Conservation (phyloP, 2,797 vertebrate species). For the Lagorchestes hirsutus region DNA sequence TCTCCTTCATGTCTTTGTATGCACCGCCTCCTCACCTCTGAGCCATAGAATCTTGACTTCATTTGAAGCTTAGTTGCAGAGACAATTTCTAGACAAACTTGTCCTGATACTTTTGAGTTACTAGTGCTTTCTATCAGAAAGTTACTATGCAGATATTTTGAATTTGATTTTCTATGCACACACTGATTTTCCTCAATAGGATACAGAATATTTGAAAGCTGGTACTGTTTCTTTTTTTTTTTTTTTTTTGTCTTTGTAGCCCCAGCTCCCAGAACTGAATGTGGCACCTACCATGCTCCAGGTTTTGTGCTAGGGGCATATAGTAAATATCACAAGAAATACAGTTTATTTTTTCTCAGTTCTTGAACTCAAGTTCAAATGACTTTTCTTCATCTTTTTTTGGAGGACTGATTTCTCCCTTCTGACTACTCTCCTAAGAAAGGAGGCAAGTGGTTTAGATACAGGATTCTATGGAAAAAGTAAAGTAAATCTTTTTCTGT, state of each 20-base stretch:
- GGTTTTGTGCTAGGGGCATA: not conserved
- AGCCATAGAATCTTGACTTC: not conserved
- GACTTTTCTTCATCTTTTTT: constrained; percentile 10
- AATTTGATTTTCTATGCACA: not conserved
- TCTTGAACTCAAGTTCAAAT: constrained; percentile 1
- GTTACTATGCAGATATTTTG: not conserved
- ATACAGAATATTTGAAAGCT: not conserved
- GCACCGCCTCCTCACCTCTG: not conserved
- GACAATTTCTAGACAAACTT: not conserved
- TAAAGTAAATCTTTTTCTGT: not conserved
- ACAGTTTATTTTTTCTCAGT: not conserved
- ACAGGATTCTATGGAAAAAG: not conserved
- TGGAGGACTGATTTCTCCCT: constrained; percentile 31
- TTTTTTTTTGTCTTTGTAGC: not conserved
- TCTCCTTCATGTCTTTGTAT: not conserved
- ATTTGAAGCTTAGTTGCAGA: not conserved
- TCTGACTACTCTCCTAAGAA: constrained; percentile 41
- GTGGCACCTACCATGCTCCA: not conserved
- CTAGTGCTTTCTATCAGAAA: not conserved
- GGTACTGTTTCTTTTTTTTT: not conserved
- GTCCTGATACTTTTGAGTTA: not conserved
- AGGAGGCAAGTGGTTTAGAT: constrained; percentile 8
- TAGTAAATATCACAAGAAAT: not conserved
- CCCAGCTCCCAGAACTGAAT: not conserved
- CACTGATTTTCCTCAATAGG: not conserved